Conservation (phyloP, 2,888 invertebrate genomes). For the Stenodera caucasica region DNA sequence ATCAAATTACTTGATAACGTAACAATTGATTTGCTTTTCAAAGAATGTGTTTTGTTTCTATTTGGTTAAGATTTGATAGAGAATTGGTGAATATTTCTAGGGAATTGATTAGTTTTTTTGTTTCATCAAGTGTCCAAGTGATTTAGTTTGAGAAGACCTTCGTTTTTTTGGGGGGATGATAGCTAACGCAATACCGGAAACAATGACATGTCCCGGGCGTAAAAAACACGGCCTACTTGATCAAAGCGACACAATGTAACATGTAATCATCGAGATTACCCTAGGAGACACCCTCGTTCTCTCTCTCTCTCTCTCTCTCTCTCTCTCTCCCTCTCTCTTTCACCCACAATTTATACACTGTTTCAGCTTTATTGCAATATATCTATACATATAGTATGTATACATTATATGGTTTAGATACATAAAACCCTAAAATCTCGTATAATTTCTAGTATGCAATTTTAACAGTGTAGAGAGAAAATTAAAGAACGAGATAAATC, state of each 20-base stretch:
- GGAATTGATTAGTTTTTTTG: no score
- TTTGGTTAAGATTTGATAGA: no score
- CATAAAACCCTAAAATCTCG: background rate
- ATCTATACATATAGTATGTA: no score
- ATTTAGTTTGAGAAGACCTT: constrained; percentile 6
- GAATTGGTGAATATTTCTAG: no score
- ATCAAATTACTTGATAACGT: no score
- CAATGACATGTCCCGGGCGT: constrained; percentile 52
- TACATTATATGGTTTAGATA: no score
- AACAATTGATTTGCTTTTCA: no score
- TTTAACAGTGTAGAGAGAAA: constrained; percentile 47
- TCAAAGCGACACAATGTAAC: constrained; percentile 54
- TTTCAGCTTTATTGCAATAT: no score
- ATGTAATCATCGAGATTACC: constrained; percentile 53
- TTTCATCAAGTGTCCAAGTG: background rate
- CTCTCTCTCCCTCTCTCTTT: background rate
- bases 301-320: constrained; percentile 13
- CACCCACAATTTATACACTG: background rate
- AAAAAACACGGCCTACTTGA: constrained; percentile 53
- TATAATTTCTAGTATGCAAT: constrained; percentile 14
- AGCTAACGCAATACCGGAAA: constrained; percentile 45
- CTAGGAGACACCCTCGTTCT: constrained; percentile 33
- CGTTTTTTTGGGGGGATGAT: constrained; percentile 27
- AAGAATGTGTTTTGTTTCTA: no score
- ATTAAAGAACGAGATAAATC: constrained; percentile 49